These are phyloP conservation scores for Drosophila miranda DNA, from an alignment of 1,140 invertebrate genomes.

Conservation along the genomic window DNA sequence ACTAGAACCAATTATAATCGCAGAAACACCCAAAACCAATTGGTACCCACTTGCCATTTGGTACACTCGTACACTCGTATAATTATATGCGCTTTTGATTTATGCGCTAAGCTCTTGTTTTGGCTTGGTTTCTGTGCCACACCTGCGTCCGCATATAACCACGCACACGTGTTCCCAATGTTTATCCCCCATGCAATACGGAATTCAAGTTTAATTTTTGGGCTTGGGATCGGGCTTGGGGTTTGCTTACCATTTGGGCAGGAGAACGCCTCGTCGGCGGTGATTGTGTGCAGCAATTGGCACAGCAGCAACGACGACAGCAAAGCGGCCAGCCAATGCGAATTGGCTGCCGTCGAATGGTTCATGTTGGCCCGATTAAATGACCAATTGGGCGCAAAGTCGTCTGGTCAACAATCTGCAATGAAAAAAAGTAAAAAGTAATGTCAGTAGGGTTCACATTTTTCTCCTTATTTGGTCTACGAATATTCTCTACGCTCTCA, in stretches of 20 bases:
- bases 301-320: constrained; percentile 61
- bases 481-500: background rate
- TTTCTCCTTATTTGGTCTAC: background rate
- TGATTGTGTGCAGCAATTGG: constrained; percentile 47
- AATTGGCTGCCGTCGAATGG: constrained; percentile 75
- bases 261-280: constrained; percentile 73
- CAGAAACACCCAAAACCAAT: constrained; percentile 39
- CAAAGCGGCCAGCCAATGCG: constrained; percentile 75
- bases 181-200: constrained; percentile 35
- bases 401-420: constrained; percentile 35
- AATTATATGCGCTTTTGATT: constrained; percentile 69
- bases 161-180: constrained; percentile 55
- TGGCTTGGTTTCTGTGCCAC: constrained; percentile 43
- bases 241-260: constrained; percentile 73
- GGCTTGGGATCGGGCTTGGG: background rate
- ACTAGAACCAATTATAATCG: constrained; percentile 1
- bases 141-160: constrained; percentile 47
- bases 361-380: constrained; percentile 70
- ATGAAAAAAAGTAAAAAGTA: constrained; percentile 23
- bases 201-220: constrained; percentile 40
- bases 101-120: constrained; percentile 37
- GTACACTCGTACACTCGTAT: constrained; percentile 12
- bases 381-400: constrained; percentile 53
- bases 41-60: constrained; percentile 11
- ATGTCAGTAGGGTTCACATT: constrained; percentile 1